Evolutionary conservation across 2,888 invertebrate species (phyloP), one percentile per base, ranked within the genome.

Genomic region (Pardosa pseudoannulata): DNA sequence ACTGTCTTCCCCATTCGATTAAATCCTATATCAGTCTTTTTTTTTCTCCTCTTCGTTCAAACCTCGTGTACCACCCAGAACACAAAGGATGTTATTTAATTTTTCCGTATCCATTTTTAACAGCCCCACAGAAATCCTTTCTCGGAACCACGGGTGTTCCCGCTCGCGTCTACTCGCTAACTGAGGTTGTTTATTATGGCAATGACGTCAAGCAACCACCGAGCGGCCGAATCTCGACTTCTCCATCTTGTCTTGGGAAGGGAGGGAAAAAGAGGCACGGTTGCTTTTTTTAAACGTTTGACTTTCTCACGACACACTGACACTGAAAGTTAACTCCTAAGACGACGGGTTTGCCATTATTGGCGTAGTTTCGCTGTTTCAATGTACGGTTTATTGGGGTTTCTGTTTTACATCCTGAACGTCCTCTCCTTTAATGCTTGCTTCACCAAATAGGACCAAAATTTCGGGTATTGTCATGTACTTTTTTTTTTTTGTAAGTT

Each of bases 271-370:
- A 62, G 65, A 50, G 56, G 73, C 50, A 16, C 32, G 19, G 71
- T 65, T 28, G n/a, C 46, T 82, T 82, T 81, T 82, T 82, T 70
- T 82, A 81, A 76, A 65, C 71, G 46, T n/a, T 78, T 70, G 79
- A 85, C 85, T 85, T 85, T 85, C 85, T 85, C 85, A 85, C 85
- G 85, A 76, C 85, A 85, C 46, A 85, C 79, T 85, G 85, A 85
- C 85, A 85, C 85, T 85, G 73, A 85, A 83, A 73, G 79, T 83
- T 67, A 85, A 62, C 72, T 73, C 74, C 78, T 73, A 29, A 9
- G 9, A 29, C 1, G n/a, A 46, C 46, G 46, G 56, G 56, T 23
- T 19, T 16, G 23, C 23, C 11, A 56, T 2, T 3, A 23, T 56
- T 56, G 56, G 56, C 56, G 3, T 56, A 23, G 56, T 56, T 56